phyloP scores from a whole-genome alignment of 1,140 invertebrate genomes.

The Meloidogyne floridensis region DNA sequence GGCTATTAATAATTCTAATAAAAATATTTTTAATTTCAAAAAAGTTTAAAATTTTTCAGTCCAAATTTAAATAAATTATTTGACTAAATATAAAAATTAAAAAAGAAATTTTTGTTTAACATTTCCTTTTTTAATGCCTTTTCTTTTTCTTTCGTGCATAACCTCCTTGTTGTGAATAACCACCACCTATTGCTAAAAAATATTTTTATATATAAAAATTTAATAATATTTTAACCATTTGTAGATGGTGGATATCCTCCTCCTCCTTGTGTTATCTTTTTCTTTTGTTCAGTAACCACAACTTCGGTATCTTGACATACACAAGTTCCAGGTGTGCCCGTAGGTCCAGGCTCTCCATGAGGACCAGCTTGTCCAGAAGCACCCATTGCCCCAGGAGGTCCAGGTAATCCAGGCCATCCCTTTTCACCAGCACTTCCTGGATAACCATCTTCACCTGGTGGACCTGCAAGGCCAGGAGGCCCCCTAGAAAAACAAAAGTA shows the following conservation, averaged over 20 bases:
- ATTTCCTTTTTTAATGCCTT: not conserved
- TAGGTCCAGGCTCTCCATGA: constrained; percentile 56
- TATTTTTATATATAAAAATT: not conserved
- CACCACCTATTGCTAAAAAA: constrained; percentile 5
- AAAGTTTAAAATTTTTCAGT: too few relatives aligned
- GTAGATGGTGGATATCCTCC: constrained; percentile 51
- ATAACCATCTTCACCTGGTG: constrained; percentile 53
- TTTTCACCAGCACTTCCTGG: constrained; percentile 59
- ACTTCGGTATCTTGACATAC: constrained; percentile 66
- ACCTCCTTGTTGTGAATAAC: constrained; percentile 4
- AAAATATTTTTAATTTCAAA: too few relatives aligned
- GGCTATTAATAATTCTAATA: too few relatives aligned
- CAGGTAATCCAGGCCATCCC: constrained; percentile 63
- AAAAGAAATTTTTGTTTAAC: too few relatives aligned
- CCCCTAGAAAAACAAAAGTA: constrained; percentile 29
- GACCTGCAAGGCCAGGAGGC: constrained; percentile 58
- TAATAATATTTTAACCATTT: not conserved
- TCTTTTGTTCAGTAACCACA: constrained; percentile 55
- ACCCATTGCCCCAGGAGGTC: constrained; percentile 56
- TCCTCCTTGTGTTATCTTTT: constrained; percentile 30
- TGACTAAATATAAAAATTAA: too few relatives aligned
- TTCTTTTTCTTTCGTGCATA: not conserved
- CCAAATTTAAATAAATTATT: too few relatives aligned
- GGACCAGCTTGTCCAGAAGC: constrained; percentile 52
- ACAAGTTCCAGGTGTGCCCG: constrained; percentile 64